Evolutionary conservation across 2,797 vertebrate species (phyloP), one percentile per base, ranked within the genome.

Genomic region (Sebastes vulpes): DNA sequence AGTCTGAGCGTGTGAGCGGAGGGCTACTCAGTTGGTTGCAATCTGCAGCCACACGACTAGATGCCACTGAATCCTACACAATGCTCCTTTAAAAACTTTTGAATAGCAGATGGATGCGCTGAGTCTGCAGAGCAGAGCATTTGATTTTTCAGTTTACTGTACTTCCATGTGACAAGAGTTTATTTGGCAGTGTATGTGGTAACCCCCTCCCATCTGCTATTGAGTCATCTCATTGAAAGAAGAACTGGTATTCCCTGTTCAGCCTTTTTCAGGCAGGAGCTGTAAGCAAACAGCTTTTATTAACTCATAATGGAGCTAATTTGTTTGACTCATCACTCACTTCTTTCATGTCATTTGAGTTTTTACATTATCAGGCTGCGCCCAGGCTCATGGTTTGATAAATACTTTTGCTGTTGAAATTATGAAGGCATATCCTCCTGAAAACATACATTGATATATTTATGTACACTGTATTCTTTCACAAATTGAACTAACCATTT

Each of bases 271-370:
- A 52, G 48, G n/a, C 28, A 60, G 31, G 38, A 67, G 23, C 52
- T 70, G 46, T 65, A 35, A 63, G 52, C 60, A 72, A 76, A 76
- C 57, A 64, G 53, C 50, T 60, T 52, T 54, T 56, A 67, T 48
- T 67, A 52, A 84, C 31, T 72, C 56, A 67, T 72, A 50, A 77
- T 64, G 28, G 50, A 63, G 63, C 21, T 61, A 32, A 72, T 72
- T 71, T 63, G 64, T 68, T 73, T 67, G 52, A 46, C 68, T 79
- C 58, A 52, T 66, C 23, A 46, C 38, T 46, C 23, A 54, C 68
- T 75, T 70, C 31, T 56, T 50, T 59, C n/a, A 38, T 66, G 72
- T 63, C 50, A 61, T 75, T 50, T 58, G 18, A 75, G 76, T 66
- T 48, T 38, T 61, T 53, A 21, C 56, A 71, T 67, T n/a, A 71